A percentile compares a stretch with the other conserved stretches of the same genome.
These are phyloP conservation scores for Vipera ursinii DNA, from an alignment of 2,797 vertebrate genomes.

Conservation along the genomic window DNA sequence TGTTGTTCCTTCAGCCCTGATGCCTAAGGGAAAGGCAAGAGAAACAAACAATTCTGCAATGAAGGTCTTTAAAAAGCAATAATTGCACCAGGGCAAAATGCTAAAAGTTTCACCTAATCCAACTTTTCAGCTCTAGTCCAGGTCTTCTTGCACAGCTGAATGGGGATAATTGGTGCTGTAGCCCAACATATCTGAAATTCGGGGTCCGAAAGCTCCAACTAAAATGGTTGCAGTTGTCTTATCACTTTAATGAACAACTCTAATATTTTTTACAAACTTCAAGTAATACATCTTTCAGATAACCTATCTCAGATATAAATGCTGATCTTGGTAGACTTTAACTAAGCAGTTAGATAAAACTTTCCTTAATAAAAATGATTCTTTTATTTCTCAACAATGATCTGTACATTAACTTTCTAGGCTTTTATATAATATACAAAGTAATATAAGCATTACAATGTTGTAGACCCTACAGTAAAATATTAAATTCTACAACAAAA, in stretches of 20 bases:
- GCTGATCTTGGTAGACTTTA: neutral
- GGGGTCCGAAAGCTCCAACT: neutral
- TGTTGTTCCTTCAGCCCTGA: slow-evolving; percentile 75
- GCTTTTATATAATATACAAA: neutral
- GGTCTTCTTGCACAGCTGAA: neutral
- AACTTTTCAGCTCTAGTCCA: neutral
- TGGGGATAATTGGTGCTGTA: no score
- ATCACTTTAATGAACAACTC: neutral
- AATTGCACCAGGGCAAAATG: no score
- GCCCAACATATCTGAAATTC: neutral
- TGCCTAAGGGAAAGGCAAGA: slow-evolving; percentile 70
- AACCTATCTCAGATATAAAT: neutral
- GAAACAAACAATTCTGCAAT: neutral
- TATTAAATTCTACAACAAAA: neutral
- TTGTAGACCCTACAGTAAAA: neutral
- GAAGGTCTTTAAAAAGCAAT: neutral
- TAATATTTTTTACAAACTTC: neutral
- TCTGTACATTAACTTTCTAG: neutral
- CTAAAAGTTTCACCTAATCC: neutral
- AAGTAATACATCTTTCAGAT: neutral
- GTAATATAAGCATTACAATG: no score
- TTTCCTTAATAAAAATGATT: neutral
- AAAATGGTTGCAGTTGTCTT: neutral
- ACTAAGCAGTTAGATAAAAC: no score
- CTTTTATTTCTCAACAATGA: neutral